Evolutionary conservation across 2,113 vertebrate species (phyloP), one percentile per base, ranked within the genome.

Genomic region (Anser brachyrhynchus): DNA sequence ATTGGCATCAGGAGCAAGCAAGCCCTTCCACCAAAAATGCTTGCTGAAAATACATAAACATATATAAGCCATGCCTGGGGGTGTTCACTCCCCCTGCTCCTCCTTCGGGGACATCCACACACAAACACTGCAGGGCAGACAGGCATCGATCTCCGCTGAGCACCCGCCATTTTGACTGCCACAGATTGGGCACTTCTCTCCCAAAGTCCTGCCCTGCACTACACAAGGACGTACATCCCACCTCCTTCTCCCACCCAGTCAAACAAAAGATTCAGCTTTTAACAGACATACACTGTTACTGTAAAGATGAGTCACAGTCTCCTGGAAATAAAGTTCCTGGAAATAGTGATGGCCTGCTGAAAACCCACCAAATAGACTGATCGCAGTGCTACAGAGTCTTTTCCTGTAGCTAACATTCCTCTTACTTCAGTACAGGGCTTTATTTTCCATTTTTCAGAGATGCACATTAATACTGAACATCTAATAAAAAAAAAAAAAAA

Each of bases 81-180:
- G 29, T 20, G 29, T 39, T 59, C 8, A 2, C 11, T n/a, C 21
- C 59, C 22, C 0, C 0, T n/a, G 2, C 28, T 33, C 49, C 61
- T 74, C 37, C 49, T 71, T 29, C 9, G 12, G 25, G 52, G 49
- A 80, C 5, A 10, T 4, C 44, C 55, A 17, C 1, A 1, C 5
- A 17, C 2, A 5, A 78, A 26, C 46, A 43, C 25, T 14, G 39
- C 37, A 55, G 15, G 43, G 43, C 43, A 70, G 66, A 26, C 23
- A 74, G 61, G 75, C n/a, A 59, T 13, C 4, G 2, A 4, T 14
- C 19, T 28, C 39, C 1, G 3, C 31, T 52, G 28, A 46, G 10
- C 79, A 57, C 2, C 10, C 71, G 43, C 2, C 9, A 5, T 33
- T 51, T 57, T 35, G 41, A 33, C 7, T 58, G 65, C 41, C 13